These are phyloP conservation scores for Glaucopsyche alexis DNA, from an alignment of 2,888 invertebrate species.

Conservation along the genomic window DNA sequence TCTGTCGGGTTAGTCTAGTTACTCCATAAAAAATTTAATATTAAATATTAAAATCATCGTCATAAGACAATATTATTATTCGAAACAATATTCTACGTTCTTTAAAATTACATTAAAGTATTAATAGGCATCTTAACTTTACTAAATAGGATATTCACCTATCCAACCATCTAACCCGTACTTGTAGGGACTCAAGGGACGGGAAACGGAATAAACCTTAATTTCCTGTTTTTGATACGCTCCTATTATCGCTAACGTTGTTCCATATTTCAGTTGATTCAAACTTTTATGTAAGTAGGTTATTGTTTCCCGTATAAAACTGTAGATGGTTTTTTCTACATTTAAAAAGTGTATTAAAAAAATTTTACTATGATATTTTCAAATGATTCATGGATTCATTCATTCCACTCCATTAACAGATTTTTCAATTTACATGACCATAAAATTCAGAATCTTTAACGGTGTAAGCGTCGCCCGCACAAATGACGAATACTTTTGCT, in stretches of 20 bases:
- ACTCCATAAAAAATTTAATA: too few species aligned
- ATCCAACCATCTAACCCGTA: background rate
- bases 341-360: too few species aligned
- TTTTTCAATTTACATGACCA: too few species aligned
- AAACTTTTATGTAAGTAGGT: background rate
- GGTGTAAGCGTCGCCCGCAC: constrained; percentile 25
- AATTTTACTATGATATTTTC: too few species aligned
- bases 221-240: constrained; percentile 9
- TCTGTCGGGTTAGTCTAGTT: too few species aligned
- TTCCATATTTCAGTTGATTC: background rate
- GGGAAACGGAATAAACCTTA: background rate
- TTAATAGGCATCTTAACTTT: background rate
- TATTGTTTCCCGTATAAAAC: background rate
- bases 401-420: too few species aligned
- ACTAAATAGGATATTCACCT: background rate
- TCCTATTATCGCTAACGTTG: background rate
- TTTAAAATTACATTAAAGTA: background rate
- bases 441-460: background rate
- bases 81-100: too few species aligned
- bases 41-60: too few species aligned
- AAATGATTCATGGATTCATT: too few species aligned
- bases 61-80: too few species aligned
- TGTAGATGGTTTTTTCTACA: too few species aligned
- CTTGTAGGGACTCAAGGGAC: background rate
- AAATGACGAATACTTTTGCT: constrained; percentile 37